Evolutionary conservation across 2,113 vertebrate genomes (phyloP), one percentile per base, ranked within the genome.

Genomic region (Gambusia affinis): DNA sequence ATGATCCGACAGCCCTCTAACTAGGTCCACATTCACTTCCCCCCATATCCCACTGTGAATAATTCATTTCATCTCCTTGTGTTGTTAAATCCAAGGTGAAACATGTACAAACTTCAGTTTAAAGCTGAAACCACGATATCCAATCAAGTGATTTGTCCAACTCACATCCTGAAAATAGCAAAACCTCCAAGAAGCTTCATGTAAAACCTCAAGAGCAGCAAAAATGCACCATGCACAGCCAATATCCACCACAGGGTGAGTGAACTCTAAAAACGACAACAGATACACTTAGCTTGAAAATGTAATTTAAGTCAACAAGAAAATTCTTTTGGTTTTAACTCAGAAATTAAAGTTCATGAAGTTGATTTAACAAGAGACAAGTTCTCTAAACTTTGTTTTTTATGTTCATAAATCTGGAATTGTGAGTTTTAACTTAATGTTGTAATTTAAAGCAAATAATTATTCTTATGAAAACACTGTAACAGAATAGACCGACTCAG

Each of bases 1-100:
- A 67, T 11, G 75, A 84, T 76, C 72, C 64, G 72, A 79, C 15
- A n/a, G 73, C 60, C 57, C 28, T 29, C 37, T 73, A 29, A 70
- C 8, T 39, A 44, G 64, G 47, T 74, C 29, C 64, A 57, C 75
- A 54, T 17, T 57, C 72, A 64, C 61, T 66, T 29, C 51, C 29
- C 47, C 14, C 37, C 63, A 57, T 29, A 54, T 33, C 72, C 39
- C 63, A 35, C 67, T 29, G 69, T 42, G 35, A 30, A 47, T 76
- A 64, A 80, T 37, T 73, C 31, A 60, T 68, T 64, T 57, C 19
- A 17, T 5, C 60, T 64, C 28, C 60, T 37, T 35, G 1, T 79
- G 47, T 60, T 31, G 60, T 42, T 57, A n/a, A 19, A 60, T 44
- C 69, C 62, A 79, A 76, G 77, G 69, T 57, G 17, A 80, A 72